Evolutionary conservation across 1,140 invertebrate genomes (phyloP).

Genomic region (Dolichoris vasculosae): DNA sequence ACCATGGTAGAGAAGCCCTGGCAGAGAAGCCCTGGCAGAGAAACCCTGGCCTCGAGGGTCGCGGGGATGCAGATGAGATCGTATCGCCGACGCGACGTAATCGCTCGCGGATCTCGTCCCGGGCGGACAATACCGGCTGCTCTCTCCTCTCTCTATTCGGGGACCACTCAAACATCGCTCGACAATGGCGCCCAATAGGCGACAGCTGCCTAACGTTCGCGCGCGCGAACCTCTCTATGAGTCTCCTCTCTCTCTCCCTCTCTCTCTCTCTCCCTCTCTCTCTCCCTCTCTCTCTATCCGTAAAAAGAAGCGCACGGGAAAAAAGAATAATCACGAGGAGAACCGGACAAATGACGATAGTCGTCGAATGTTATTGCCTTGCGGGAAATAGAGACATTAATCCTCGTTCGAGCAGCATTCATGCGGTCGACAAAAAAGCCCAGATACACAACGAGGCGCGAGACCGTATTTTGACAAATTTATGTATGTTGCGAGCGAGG

Average conservation of each 20-base stretch:
- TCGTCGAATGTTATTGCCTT: slow-evolving; percentile 31
- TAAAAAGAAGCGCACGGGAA: background rate
- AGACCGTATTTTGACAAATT: slow-evolving; percentile 26
- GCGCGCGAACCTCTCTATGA: background rate
- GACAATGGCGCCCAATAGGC: slow-evolving; percentile 71
- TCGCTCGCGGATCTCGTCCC: slow-evolving; percentile 67
- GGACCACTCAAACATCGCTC: slow-evolving; percentile 71
- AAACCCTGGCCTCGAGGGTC: background rate
- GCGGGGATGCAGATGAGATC: slow-evolving; percentile 71
- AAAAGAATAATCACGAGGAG: background rate
- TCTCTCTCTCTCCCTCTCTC: background rate
- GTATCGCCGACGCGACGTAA: slow-evolving; percentile 68
- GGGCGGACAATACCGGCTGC: slow-evolving; percentile 71
- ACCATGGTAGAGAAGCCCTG: background rate
- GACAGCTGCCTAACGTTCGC: slow-evolving; percentile 68
- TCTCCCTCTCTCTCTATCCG: background rate
- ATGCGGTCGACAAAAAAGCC: slow-evolving; percentile 12
- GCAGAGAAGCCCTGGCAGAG: background rate
- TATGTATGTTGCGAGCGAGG: background rate
- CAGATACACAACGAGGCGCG: background rate
- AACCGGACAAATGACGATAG: slow-evolving; percentile 20
- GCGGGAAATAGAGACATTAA: slow-evolving; percentile 47
- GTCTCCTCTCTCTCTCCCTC: slow-evolving; percentile 27
- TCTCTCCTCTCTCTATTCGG: slow-evolving; percentile 68
- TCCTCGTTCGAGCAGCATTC: slow-evolving; percentile 31